Conservation (phyloP, 2,113 vertebrate genomes). For the Erinaceus europaeus region DNA sequence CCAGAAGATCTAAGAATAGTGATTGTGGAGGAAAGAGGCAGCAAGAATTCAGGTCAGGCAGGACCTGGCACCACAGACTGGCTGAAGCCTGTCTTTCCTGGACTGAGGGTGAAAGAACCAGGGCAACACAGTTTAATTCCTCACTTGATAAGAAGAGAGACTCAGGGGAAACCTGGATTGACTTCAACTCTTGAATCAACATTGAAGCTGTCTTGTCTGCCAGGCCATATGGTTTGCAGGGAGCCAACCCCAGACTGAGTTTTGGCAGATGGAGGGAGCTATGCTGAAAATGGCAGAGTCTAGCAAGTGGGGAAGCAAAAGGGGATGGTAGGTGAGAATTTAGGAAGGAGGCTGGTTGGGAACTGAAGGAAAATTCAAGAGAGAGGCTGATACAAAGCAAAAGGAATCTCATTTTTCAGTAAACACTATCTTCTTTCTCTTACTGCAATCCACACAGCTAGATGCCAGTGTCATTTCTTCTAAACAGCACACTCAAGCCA, state of each 20-base stretch:
- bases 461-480: background rate
- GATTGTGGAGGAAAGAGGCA: background rate
- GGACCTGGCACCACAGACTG: background rate
- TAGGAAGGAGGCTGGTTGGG: background rate
- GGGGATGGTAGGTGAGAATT: background rate
- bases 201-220: conserved; percentile 41
- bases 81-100: background rate
- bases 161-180: conserved; percentile 1
- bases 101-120: background rate
- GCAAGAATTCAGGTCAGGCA: background rate
- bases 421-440: background rate
- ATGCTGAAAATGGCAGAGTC: conserved; percentile 73
- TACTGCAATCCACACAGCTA: background rate
- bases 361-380: background rate
- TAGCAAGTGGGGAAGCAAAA: conserved; percentile 54
- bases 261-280: conserved; percentile 58
- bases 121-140: background rate
- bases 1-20: background rate
- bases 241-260: conserved; percentile 24
- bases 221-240: conserved; percentile 69
- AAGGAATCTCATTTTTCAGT: background rate
- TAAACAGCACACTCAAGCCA: background rate
- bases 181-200: conserved; percentile 58
- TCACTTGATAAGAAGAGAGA: background rate
- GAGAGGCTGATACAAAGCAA: background rate